phyloP scores from a whole-genome alignment of 30 jellyfish, hydroid and myxozoan genomes.

The Turritopsis rubra region DNA sequence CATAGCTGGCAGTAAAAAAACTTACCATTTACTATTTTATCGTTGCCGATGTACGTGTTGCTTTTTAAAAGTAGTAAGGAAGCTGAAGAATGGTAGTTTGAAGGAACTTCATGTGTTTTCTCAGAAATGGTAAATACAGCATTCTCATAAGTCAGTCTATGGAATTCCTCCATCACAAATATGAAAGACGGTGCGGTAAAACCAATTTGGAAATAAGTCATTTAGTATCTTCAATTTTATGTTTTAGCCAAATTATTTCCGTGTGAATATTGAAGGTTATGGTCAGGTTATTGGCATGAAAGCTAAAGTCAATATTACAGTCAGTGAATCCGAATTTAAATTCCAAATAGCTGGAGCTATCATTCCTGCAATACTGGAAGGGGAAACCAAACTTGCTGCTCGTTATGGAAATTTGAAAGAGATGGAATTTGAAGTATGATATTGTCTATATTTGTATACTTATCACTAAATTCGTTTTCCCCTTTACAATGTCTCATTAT shows the following conservation, averaged over 20 bases:
- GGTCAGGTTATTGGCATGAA: constrained; percentile 39
- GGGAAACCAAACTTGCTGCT: constrained; percentile 45
- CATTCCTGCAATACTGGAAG: constrained; percentile 36
- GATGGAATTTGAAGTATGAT: constrained; percentile 38
- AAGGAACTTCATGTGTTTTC: too few relatives aligned
- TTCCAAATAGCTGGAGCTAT: constrained; percentile 24
- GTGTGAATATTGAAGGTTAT: constrained; percentile 64
- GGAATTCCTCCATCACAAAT: too few relatives aligned
- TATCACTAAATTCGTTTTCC: not conserved
- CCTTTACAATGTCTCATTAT: not conserved
- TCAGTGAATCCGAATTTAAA: constrained; percentile 53
- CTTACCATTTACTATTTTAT: too few relatives aligned
- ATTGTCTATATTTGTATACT: not conserved
- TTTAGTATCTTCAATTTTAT: not conserved
- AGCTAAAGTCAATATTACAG: constrained; percentile 30
- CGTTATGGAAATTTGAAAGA: constrained; percentile 54
- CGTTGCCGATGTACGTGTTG: too few relatives aligned
- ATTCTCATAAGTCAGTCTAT: too few relatives aligned
- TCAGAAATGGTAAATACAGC: too few relatives aligned
- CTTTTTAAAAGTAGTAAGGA: too few relatives aligned
- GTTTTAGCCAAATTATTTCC: constrained; percentile 17
- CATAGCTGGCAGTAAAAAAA: too few relatives aligned
- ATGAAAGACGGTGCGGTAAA: too few relatives aligned
- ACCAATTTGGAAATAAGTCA: too few relatives aligned
- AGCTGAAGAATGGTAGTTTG: too few relatives aligned